Percentiles rank a stretch among this genome's conserved stretches.
phyloP scores from a whole-genome alignment of 2,113 vertebrate genomes.

The Halichoerus grypus region DNA sequence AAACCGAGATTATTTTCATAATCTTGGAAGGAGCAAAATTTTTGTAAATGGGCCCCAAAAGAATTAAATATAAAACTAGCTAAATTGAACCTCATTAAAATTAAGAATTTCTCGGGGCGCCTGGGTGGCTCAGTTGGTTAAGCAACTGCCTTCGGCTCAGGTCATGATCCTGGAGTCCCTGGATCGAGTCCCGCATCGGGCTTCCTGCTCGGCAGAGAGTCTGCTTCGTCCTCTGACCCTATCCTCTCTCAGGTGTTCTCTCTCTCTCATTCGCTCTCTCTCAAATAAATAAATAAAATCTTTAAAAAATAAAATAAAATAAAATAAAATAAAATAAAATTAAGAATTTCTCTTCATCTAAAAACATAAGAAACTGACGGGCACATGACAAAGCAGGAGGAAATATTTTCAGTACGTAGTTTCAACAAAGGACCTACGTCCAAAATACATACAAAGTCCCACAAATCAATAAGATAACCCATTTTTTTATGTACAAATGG shows the following conservation, averaged over 20 bases:
- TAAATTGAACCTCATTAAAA: not conserved
- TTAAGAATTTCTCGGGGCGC: not conserved
- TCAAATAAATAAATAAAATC: no score
- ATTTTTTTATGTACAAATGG: not conserved
- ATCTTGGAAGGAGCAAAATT: not conserved
- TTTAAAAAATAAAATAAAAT: no score
- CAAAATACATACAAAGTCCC: not conserved
- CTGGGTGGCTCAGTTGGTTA: no score
- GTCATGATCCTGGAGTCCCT: no score
- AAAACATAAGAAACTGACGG: slow-evolving; percentile 12
- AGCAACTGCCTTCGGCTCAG: no score
- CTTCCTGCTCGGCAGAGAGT: no score
- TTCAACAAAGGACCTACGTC: not conserved
- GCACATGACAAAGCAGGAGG: not conserved
- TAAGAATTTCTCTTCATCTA: not conserved
- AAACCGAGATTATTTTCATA: not conserved
- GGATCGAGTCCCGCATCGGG: no score
- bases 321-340: no score
- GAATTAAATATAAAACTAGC: slow-evolving; percentile 16
- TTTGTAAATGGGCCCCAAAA: not conserved
- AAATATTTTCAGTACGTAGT: not conserved
- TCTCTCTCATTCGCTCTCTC: no score
- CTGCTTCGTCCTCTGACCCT: no score
- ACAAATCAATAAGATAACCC: not conserved
- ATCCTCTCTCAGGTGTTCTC: no score